phyloP scores from a whole-genome alignment of 2,888 invertebrate genomes.

The Sepiola atlantica region DNA sequence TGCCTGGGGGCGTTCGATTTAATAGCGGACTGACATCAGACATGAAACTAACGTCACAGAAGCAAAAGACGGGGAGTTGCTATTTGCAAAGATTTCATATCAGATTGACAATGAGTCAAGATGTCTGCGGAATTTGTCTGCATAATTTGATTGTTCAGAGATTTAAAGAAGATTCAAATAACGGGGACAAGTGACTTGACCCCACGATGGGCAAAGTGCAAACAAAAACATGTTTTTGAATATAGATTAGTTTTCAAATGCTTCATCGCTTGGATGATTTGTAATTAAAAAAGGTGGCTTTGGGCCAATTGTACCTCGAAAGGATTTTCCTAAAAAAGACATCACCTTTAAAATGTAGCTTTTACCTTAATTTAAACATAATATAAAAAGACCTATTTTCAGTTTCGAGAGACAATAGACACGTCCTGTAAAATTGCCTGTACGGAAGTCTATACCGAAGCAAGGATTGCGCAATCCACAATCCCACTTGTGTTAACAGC shows the following conservation, averaged over 20 bases:
- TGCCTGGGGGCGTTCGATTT: not conserved
- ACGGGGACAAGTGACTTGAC: not conserved
- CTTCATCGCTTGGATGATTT: no score
- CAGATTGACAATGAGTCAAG: not conserved
- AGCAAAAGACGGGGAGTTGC: not conserved
- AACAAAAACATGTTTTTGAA: no score
- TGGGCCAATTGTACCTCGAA: no score
- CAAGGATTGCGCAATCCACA: no score
- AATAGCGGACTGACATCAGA: not conserved
- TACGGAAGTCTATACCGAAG: no score
- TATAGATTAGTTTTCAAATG: no score
- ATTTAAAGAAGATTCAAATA: not conserved
- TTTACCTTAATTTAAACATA: not conserved
- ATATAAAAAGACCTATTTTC: no score
- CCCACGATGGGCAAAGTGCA: not conserved
- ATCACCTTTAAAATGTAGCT: not conserved
- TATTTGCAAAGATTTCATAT: not conserved
- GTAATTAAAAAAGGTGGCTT: no score
- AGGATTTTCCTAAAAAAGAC: not conserved
- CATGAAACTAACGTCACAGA: not conserved
- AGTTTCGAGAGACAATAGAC: no score
- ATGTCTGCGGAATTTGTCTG: conserved; percentile 12
- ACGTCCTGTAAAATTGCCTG: no score
- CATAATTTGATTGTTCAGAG: not conserved
- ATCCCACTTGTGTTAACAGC: no score